phyloP scores from a whole-genome alignment of 2,113 vertebrate species.

The Zosterops lateralis region DNA sequence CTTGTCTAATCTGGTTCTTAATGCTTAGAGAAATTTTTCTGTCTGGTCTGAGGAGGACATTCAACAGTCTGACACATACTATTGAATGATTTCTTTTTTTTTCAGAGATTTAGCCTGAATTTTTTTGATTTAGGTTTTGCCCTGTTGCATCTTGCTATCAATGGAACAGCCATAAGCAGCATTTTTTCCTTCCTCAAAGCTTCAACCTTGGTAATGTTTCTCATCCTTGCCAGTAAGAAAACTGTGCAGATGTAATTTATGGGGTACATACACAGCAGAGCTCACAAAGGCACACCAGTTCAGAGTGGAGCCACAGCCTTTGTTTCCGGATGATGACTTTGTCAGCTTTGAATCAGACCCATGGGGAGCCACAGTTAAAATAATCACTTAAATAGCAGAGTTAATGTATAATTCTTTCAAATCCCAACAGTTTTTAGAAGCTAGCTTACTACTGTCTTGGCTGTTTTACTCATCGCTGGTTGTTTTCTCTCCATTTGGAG shows the following conservation, averaged over 20 bases:
- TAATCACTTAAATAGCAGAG: conserved; percentile 29
- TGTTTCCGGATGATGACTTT: neutral
- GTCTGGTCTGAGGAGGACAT: neutral
- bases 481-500: conserved; percentile 36
- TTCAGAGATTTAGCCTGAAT: neutral
- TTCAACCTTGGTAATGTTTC: neutral
- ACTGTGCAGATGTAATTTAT: neutral
- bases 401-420: conserved; percentile 37
- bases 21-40: neutral
- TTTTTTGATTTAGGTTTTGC: neutral
- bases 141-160: neutral
- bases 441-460: conserved; percentile 52
- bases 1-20: neutral
- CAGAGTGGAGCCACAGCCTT: neutral
- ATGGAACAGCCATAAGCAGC: neutral
- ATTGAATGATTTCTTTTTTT: neutral
- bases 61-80: neutral
- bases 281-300: neutral
- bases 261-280: neutral
- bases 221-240: neutral
- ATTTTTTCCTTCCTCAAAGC: neutral
- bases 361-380: conserved; percentile 2
- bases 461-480: neutral
- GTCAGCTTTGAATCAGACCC: neutral
- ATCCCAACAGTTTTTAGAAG: conserved; percentile 24